Base-by-base conservation (phyloP, 1,140 invertebrate species). In the Meloidogyne hapla region DNA sequence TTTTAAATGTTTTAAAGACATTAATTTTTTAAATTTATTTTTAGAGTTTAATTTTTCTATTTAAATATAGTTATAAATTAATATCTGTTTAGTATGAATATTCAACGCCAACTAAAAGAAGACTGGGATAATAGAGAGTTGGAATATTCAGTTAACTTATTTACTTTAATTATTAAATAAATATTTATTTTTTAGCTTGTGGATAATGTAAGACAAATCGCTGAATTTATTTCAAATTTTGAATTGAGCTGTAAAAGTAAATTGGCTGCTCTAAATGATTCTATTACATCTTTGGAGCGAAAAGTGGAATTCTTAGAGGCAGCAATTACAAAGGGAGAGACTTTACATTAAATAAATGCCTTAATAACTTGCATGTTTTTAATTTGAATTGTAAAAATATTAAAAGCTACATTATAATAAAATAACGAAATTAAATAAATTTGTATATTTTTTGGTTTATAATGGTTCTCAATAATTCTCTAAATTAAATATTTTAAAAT, bases 121-220 rank as follows among this genome's bases (percentile, higher is more conserved):
- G 79, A 80, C 64, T 80, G 79, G 79, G 79, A 80, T 42, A 77
- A 80, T 64, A 76, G 79, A 21, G 79, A 81, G 38, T 81, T 82
- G 28, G 72, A 79, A 21, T 74, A 79, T 26, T 40, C 82, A 9
- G 74, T 80, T 2, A 26, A 63, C 25, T 3, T 21, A 26, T 21
- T 8, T 26, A 70, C 26, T 18, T 18, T 18, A 70, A 0, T 28
- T 33, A 42, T 33, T 23, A 33, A 15, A 69, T 5, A 48, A n/a
- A 45, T 33, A 12, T 12, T 18, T 33, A 1, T 68, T 9, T 12
- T 56, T 21, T n/a, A 73, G 71, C 38, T 73, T 62, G 63, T 80
- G 8, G 79, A 80, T 72, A 81, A 80, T 56, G 68, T 80, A 6
- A 75, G 79, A 73, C 76, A 81, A 48, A 80, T 77, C 28, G 40